Conservation (phyloP, 2,797 vertebrate genomes). For the Lindbergichthys nudifrons region DNA sequence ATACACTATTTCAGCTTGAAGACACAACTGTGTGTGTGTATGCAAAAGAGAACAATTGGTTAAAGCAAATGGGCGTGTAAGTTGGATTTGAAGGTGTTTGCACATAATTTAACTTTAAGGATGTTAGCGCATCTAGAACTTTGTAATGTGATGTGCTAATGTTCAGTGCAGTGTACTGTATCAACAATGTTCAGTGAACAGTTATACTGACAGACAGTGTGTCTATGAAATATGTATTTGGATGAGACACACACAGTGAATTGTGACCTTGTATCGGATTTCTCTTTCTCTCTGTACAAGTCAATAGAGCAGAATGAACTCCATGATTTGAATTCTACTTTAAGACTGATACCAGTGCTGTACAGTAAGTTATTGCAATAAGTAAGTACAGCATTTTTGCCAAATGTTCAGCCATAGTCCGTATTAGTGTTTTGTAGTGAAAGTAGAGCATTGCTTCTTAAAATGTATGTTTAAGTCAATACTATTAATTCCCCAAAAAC, state of each 20-base stretch:
- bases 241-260: background rate
- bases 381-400: background rate
- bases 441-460: background rate
- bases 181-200: too few species aligned
- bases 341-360: background rate
- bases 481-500: background rate
- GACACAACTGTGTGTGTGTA: constrained; percentile 27
- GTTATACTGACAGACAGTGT: background rate
- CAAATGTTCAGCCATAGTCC: background rate
- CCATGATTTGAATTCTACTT: background rate
- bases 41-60: constrained; percentile 38
- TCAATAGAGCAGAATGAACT: background rate
- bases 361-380: background rate
- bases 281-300: background rate
- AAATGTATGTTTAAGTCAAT: background rate
- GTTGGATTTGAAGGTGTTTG: constrained; percentile 12
- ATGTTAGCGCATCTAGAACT: constrained; percentile 10
- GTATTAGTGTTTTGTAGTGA: background rate
- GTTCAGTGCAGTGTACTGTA: background rate
- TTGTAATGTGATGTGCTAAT: background rate
- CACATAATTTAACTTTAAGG: constrained; percentile 18
- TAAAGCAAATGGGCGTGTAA: constrained; percentile 26
- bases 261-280: background rate
- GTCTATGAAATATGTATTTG: background rate
- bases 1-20: constrained; percentile 52